Evolutionary conservation across 1,140 invertebrate genomes (phyloP).

Genomic region (Streblospio benedicti): DNA sequence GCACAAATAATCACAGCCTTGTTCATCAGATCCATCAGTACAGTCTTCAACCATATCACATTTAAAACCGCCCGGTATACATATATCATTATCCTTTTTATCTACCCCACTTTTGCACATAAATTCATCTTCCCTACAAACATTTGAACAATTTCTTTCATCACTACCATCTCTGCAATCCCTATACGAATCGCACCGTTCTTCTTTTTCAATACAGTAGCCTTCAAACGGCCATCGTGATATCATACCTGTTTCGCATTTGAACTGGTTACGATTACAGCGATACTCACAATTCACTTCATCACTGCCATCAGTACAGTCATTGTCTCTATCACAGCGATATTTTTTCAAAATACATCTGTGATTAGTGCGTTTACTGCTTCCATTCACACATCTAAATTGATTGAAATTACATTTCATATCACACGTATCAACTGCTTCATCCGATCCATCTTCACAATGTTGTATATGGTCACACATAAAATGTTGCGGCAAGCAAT

Average conservation of each 20-base stretch:
- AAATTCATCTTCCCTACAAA: background rate
- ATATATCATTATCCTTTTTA: background rate
- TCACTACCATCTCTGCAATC: conserved; percentile 8
- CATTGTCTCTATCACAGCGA: background rate
- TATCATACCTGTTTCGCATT: background rate
- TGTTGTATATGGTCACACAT: too few species aligned
- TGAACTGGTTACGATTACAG: background rate
- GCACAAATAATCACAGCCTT: conserved; percentile 9
- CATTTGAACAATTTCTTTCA: background rate
- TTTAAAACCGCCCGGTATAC: background rate
- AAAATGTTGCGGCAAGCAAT: too few species aligned
- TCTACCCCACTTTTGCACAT: background rate
- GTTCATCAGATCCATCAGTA: conserved; percentile 6
- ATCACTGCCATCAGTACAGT: conserved; percentile 5
- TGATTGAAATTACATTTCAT: too few species aligned
- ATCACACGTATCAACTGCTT: too few species aligned
- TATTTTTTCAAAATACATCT: background rate
- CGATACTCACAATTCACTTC: background rate
- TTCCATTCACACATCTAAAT: too few species aligned
- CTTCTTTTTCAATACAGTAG: conserved; percentile 1
- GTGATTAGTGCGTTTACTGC: background rate
- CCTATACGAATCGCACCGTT: background rate
- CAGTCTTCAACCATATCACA: conserved; percentile 5
- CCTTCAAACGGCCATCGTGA: background rate
- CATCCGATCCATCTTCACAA: too few species aligned